These are phyloP conservation scores for Phenganax stokvisi DNA, from an alignment of 92 coral and sea anemone genomes.

Conservation along the genomic window DNA sequence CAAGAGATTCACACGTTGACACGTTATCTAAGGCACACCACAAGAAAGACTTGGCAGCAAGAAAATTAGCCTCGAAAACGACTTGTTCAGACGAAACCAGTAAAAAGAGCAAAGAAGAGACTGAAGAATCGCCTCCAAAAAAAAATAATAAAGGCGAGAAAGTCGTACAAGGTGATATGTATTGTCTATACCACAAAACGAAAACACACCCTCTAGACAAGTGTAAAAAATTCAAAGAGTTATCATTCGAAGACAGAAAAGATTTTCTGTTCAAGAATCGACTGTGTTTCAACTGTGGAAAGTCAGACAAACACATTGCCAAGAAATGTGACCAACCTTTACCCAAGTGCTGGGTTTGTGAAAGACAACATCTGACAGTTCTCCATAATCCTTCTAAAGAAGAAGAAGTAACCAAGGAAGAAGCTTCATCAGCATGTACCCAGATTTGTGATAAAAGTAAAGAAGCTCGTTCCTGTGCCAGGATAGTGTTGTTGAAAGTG, in stretches of 20 bases:
- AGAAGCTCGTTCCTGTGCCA: no score
- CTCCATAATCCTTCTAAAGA: constrained; percentile 51
- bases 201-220: constrained; percentile 43
- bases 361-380: constrained; percentile 54
- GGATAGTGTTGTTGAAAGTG: no score
- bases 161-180: no score
- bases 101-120: constrained; percentile 43
- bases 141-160: neutral
- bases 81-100: no score
- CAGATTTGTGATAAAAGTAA: no score
- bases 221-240: constrained; percentile 47
- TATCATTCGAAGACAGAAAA: constrained; percentile 48
- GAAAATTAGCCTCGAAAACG: constrained; percentile 14
- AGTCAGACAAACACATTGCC: constrained; percentile 25
- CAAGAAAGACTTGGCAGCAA: neutral
- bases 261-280: constrained; percentile 51
- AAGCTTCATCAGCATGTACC: no score
- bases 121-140: constrained; percentile 50
- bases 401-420: neutral
- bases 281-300: constrained; percentile 29
- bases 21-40: no score
- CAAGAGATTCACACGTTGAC: neutral
- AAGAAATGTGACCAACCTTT: constrained; percentile 18
- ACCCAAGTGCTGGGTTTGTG: constrained; percentile 50
- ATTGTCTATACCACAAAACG: constrained; percentile 52